Evolutionary conservation across 2,797 vertebrate species (phyloP).

Genomic region (Pseudochirops corinnae): DNA sequence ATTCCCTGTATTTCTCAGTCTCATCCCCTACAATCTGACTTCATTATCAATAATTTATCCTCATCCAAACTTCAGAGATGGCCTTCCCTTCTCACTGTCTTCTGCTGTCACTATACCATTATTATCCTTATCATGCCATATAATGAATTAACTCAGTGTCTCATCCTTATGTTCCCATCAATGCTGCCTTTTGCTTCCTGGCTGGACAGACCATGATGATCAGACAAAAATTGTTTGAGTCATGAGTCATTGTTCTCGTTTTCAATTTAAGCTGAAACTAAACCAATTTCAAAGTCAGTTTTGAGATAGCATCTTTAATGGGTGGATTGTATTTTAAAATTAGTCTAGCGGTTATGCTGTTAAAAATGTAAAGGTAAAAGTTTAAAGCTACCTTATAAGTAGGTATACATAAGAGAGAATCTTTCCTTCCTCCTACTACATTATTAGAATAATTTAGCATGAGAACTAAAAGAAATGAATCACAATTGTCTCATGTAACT

Average conservation of each 20-base stretch:
- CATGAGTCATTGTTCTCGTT: background rate
- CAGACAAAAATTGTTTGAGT: accelerated
- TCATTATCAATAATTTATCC: accelerated
- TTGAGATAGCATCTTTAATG: background rate
- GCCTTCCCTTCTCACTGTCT: background rate
- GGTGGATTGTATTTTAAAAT: conserved; percentile 5
- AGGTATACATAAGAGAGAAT: background rate
- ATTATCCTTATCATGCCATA: accelerated
- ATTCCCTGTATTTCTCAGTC: background rate
- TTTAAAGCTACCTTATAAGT: background rate
- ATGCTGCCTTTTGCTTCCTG: accelerated
- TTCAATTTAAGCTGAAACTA: background rate
- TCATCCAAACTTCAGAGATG: too few species aligned
- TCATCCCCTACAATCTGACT: background rate
- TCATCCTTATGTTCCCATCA: accelerated
- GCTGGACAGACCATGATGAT: background rate
- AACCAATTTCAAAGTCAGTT: background rate
- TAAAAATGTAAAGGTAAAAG: conserved; percentile 16
- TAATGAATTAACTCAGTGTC: background rate
- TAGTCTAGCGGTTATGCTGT: background rate
- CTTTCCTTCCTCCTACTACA: background rate
- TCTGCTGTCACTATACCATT: accelerated
- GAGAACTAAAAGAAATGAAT: conserved; percentile 18
- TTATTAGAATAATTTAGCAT: conserved; percentile 15
- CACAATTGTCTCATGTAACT: background rate